Percentiles rank a stretch among this genome's conserved stretches.
These are phyloP conservation scores for Xanthia togata DNA, from an alignment of 2,888 invertebrate genomes.

Conservation along the genomic window DNA sequence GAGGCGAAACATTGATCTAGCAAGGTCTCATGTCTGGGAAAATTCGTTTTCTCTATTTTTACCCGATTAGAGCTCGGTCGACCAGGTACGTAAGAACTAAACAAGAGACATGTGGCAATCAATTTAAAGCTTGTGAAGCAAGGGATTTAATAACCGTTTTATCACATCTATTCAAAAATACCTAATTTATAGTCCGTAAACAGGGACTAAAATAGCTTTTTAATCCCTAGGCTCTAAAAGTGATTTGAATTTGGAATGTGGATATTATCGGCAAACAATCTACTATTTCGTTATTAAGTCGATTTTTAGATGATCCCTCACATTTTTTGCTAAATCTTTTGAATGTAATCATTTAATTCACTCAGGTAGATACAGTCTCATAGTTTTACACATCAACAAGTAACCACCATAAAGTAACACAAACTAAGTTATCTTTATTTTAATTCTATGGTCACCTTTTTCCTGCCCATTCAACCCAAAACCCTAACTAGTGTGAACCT, in stretches of 20 bases:
- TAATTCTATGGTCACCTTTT: neutral
- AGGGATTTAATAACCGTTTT: neutral
- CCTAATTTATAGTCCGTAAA: too few species aligned
- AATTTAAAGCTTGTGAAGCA: too few species aligned
- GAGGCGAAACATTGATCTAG: too few species aligned
- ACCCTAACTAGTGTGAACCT: conserved; percentile 3
- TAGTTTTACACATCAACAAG: neutral
- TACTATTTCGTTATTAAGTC: neutral
- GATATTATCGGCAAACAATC: too few species aligned
- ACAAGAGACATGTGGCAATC: neutral
- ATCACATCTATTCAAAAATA: too few species aligned
- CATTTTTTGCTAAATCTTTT: neutral
- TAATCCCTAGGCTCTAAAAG: too few species aligned
- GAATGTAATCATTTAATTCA: neutral
- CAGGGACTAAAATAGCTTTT: too few species aligned
- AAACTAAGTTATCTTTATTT: too few species aligned
- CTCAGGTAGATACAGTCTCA: neutral
- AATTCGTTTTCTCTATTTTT: too few species aligned
- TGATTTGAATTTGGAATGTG: too few species aligned
- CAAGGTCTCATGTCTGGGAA: too few species aligned
- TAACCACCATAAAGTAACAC: neutral
- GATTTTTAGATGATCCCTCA: neutral
- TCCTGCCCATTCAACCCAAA: neutral
- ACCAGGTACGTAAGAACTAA: neutral
- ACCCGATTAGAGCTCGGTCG: too few species aligned